Evolutionary conservation across 2,113 vertebrate genomes (phyloP).

Genomic region (Turdus rufiventris): DNA sequence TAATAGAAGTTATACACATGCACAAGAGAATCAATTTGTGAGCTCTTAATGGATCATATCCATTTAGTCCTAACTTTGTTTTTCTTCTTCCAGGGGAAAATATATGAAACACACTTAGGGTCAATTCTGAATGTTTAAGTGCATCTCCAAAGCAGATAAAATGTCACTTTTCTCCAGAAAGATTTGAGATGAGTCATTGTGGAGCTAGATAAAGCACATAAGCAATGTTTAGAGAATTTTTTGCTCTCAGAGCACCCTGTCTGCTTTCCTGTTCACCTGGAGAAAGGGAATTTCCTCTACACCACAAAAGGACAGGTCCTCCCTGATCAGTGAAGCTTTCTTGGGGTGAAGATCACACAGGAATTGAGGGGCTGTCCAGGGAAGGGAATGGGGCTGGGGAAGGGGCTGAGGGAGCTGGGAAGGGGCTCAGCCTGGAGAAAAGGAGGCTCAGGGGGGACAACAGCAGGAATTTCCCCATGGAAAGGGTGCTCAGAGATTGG

Average conservation of each 20-base stretch:
- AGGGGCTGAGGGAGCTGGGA: background rate
- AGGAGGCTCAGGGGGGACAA: no score
- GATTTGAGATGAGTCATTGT: rapidly evolving
- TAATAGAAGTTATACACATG: background rate
- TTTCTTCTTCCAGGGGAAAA: background rate
- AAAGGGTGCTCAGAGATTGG: no score
- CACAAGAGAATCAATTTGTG: background rate
- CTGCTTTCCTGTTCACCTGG: rapidly evolving
- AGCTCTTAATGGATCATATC: background rate
- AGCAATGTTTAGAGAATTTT: background rate
- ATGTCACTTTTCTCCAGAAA: background rate
- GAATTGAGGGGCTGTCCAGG: rapidly evolving
- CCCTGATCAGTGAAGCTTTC: background rate
- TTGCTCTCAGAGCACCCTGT: background rate
- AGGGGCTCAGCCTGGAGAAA: no score
- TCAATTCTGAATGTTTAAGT: background rate
- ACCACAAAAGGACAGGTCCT: rapidly evolving
- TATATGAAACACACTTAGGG: background rate
- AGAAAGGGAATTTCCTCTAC: background rate
- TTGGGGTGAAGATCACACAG: background rate
- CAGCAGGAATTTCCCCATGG: no score
- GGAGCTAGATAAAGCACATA: background rate
- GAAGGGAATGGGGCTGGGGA: rapidly evolving
- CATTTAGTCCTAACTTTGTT: background rate
- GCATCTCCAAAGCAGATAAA: background rate